A percentile compares a stretch with the other conserved stretches of the same genome.
Conservation (phyloP, 2,113 vertebrate species). For the Taxidea taxus region DNA sequence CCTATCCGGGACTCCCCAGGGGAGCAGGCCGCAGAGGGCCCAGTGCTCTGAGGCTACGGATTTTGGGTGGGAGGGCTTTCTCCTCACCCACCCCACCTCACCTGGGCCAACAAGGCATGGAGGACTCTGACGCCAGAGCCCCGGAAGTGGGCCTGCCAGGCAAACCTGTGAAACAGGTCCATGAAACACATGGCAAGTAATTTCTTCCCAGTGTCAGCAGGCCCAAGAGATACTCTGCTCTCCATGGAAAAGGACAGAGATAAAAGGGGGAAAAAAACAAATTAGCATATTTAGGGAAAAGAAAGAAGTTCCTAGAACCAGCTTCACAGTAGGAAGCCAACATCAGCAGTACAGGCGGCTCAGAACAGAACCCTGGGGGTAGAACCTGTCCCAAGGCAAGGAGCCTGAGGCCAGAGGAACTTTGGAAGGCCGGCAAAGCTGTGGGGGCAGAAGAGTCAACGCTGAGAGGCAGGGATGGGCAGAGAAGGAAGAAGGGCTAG, state of each 20-base stretch:
- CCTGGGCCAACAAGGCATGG: neutral
- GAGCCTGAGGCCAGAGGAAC: neutral
- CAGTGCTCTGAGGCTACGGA: neutral
- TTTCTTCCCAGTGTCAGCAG: neutral
- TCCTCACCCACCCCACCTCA: neutral
- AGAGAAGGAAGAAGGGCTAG: neutral
- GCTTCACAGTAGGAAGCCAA: neutral
- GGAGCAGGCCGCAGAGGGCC: too few relatives aligned
- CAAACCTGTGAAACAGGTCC: neutral
- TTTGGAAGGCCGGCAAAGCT: neutral
- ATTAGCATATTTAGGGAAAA: neutral
- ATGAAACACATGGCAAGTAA: neutral
- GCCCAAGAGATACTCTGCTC: neutral
- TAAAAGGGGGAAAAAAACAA: neutral
- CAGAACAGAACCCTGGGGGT: neutral
- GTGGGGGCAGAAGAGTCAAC: neutral
- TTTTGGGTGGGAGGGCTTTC: neutral
- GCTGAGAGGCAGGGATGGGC: neutral
- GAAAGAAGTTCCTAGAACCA: neutral
- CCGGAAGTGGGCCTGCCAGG: neutral
- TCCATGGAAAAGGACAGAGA: slow-evolving; percentile 5
- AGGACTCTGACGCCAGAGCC: neutral
- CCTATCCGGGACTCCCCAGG: neutral
- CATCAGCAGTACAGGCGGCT: neutral
- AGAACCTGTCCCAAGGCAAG: neutral